Evolutionary conservation across 2,797 vertebrate genomes (phyloP).

Genomic region (Sparidentex hasta): DNA sequence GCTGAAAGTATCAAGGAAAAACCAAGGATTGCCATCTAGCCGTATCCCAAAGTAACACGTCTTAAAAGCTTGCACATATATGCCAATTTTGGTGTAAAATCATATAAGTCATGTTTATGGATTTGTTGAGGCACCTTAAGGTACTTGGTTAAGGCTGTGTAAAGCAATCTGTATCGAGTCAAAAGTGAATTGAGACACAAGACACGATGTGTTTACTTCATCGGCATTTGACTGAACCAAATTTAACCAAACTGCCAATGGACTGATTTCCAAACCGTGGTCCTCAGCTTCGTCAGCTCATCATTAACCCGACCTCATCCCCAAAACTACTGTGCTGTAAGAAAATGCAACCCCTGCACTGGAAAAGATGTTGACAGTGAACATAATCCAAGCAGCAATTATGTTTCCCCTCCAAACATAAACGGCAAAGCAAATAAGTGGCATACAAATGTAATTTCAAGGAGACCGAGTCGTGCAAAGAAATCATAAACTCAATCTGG

Average conservation of each 20-base stretch:
- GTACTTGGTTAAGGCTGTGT: not conserved
- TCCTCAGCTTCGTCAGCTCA: not conserved
- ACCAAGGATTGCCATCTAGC: no score
- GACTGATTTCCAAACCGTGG: not conserved
- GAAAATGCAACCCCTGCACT: not conserved
- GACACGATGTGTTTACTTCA: not conserved
- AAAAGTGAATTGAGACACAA: not conserved
- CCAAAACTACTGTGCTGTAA: no score
- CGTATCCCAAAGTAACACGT: no score
- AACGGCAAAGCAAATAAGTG: not conserved
- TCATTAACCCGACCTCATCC: not conserved
- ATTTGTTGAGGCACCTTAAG: no score
- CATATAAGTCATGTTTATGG: no score
- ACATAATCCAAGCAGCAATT: constrained; percentile 8
- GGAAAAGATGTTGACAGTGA: not conserved
- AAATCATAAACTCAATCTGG: constrained; percentile 1
- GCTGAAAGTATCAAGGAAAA: no score
- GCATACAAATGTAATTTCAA: not conserved
- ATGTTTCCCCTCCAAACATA: constrained; percentile 3
- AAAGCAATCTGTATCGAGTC: not conserved
- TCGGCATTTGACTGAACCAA: not conserved
- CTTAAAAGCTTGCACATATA: no score
- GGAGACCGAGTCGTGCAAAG: not conserved
- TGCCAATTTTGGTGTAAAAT: no score
- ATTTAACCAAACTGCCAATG: not conserved